Evolutionary conservation across 2,113 vertebrate genomes (phyloP).

Genomic region (Leucoraja erinaceus): DNA sequence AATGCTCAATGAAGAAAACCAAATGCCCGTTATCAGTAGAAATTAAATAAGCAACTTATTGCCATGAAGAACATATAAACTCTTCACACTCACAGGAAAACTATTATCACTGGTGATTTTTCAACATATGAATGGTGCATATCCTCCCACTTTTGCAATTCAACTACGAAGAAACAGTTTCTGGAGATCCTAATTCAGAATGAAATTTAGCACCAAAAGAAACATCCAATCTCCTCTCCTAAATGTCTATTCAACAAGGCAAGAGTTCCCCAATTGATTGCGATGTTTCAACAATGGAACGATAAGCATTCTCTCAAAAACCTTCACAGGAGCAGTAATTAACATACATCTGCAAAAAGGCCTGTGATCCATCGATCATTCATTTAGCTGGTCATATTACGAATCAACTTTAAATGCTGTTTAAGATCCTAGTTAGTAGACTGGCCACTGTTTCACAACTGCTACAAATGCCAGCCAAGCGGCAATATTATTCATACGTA

Average conservation of each 20-base stretch:
- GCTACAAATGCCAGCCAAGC: neutral
- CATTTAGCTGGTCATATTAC: neutral
- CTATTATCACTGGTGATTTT: neutral
- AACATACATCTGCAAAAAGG: neutral
- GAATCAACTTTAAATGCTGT: neutral
- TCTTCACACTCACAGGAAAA: neutral
- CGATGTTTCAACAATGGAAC: neutral
- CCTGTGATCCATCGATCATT: neutral
- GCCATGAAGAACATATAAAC: neutral
- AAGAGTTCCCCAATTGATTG: neutral
- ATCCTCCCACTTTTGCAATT: neutral
- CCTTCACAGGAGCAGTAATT: neutral
- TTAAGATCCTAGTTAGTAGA: neutral
- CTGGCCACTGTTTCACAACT: neutral
- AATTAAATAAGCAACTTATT: neutral
- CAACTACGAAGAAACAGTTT: neutral
- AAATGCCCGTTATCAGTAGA: neutral
- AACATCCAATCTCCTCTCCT: neutral
- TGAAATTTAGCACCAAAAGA: neutral
- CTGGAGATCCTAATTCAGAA: neutral
- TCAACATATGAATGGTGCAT: neutral
- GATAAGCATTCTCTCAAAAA: neutral
- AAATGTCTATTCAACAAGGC: neutral
- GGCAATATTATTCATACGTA: neutral
- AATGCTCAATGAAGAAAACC: neutral